phyloP scores from a whole-genome alignment of 2,888 invertebrate species.

The Caenorhabditis sp. region DNA sequence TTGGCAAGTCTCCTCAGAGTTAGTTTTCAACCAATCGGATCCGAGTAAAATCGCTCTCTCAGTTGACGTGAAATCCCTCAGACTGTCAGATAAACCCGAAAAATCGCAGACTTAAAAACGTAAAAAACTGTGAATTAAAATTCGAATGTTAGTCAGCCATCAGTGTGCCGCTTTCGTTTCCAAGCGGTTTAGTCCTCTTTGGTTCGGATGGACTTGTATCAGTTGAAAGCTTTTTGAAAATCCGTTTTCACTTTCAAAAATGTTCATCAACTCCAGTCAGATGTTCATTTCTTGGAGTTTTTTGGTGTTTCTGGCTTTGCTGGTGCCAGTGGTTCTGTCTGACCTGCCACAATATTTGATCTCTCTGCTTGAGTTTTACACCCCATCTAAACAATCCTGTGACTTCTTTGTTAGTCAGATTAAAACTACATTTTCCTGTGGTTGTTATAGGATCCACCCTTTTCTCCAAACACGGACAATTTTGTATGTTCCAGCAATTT shows the following conservation, averaged over 20 bases:
- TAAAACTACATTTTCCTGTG: slow-evolving; percentile 17
- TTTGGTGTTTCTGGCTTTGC: neutral
- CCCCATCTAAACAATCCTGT: neutral
- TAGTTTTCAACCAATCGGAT: too few species aligned
- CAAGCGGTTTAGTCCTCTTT: slow-evolving; percentile 12
- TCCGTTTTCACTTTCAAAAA: neutral
- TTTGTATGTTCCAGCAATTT: neutral
- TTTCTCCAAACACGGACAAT: neutral
- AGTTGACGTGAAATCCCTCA: neutral
- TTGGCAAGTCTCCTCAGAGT: neutral
- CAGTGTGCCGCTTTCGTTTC: neutral
- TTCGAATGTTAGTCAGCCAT: neutral
- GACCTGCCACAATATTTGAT: slow-evolving; percentile 18
- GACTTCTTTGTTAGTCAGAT: slow-evolving; percentile 22
- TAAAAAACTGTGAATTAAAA: neutral
- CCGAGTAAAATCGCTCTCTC: neutral
- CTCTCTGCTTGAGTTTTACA: slow-evolving; percentile 2
- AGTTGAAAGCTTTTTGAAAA: neutral
- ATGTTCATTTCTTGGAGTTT: neutral
- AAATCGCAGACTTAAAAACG: neutral
- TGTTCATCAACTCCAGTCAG: neutral
- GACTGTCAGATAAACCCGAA: neutral
- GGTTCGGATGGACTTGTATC: slow-evolving; percentile 1
- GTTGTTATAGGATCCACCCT: neutral
- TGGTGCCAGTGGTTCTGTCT: neutral